phyloP scores from a whole-genome alignment of 2,113 vertebrate species.

The Ptychochromis oligacanthus region DNA sequence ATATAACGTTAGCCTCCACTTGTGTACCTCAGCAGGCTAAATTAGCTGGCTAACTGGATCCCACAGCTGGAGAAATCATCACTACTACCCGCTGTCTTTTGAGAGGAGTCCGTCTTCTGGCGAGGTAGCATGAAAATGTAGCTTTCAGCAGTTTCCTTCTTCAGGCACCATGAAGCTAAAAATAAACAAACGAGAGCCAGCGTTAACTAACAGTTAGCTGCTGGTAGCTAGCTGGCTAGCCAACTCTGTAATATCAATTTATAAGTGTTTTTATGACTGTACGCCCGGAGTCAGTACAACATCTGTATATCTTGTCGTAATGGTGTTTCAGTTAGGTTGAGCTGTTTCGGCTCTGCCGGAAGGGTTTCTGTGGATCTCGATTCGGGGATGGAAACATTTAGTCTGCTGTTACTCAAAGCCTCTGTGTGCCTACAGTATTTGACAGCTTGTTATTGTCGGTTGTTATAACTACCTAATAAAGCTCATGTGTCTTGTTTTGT shows the following conservation, averaged over 20 bases:
- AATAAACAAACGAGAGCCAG: constrained; percentile 46
- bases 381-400: constrained; percentile 63
- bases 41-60: constrained; percentile 46
- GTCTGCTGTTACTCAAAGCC: constrained; percentile 48
- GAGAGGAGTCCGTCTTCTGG: constrained; percentile 24
- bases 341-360: neutral
- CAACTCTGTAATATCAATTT: constrained; percentile 35
- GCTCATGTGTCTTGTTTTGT: constrained; percentile 29
- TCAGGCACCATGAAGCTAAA: neutral
- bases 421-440: constrained; percentile 23
- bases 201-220: constrained; percentile 45
- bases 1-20: constrained; percentile 52
- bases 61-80: constrained; percentile 20
- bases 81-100: neutral
- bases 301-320: fast-evolving
- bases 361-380: constrained; percentile 27
- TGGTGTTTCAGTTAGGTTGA: neutral
- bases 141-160: neutral
- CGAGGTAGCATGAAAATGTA: constrained; percentile 33
- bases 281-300: neutral
- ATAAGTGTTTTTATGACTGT: neutral
- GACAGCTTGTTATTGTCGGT: constrained; percentile 13
- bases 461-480: constrained; percentile 7
- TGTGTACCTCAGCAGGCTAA: constrained; percentile 31
- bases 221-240: constrained; percentile 43